Percentiles rank a stretch among this genome's conserved stretches.
These are phyloP conservation scores for Cynopterus sphinx DNA, from an alignment of 2,797 vertebrate genomes.

Conservation along the genomic window DNA sequence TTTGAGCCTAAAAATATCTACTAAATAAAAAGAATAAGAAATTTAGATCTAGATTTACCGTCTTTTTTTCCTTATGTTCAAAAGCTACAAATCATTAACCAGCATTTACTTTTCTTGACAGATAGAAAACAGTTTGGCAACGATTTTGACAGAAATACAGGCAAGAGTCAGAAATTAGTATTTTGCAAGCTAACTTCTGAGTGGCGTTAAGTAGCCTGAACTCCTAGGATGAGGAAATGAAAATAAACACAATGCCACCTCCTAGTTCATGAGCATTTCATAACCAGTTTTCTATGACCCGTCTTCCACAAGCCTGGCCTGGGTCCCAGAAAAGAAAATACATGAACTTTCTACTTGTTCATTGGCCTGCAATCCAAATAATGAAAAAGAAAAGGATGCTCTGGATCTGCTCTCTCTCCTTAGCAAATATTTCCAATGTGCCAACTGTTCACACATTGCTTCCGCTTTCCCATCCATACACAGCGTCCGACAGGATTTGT, in stretches of 20 bases:
- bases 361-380: neutral
- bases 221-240: neutral
- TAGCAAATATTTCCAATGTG: neutral
- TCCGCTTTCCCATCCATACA: neutral
- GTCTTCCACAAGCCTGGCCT: conserved; percentile 10
- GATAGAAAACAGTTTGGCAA: neutral
- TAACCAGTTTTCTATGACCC: conserved; percentile 10
- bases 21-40: neutral
- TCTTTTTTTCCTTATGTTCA: neutral
- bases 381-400: neutral
- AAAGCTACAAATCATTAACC: conserved; percentile 4
- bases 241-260: neutral
- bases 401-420: neutral
- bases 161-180: neutral
- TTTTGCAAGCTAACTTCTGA: conserved; percentile 15
- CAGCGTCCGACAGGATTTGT: neutral
- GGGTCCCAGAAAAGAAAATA: conserved; percentile 34
- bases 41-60: neutral
- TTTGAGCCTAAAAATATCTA: neutral
- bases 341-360: conserved; percentile 14
- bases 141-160: neutral
- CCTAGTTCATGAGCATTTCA: neutral
- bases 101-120: conserved; percentile 17
- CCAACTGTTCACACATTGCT: neutral
- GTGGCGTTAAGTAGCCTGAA: neutral